Evolutionary conservation across 2,113 vertebrate genomes (phyloP).

Genomic region (Odontophorus gujanensis): DNA sequence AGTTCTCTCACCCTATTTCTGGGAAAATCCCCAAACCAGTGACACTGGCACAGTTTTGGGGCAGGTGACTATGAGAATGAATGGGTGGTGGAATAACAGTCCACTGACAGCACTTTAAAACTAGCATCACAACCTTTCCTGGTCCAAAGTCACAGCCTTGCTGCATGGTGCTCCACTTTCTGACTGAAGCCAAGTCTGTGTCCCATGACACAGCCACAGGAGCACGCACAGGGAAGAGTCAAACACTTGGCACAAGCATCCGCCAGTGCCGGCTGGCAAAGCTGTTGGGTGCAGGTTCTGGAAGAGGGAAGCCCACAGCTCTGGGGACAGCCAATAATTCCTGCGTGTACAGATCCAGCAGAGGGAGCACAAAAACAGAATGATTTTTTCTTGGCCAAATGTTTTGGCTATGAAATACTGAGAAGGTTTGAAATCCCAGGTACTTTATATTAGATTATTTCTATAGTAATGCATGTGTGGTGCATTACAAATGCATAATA

Average conservation of each 20-base stretch:
- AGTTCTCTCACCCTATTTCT: background rate
- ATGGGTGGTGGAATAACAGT: background rate
- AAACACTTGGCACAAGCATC: accelerated
- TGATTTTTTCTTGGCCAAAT: background rate
- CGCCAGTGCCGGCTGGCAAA: accelerated
- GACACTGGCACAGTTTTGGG: background rate
- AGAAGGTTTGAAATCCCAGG: background rate
- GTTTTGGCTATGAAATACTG: background rate
- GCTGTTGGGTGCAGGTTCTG: accelerated
- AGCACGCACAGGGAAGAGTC: accelerated
- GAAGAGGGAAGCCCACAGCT: accelerated
- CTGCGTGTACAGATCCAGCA: background rate
- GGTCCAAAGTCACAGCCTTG: accelerated
- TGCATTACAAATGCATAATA: accelerated
- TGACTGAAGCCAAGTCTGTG: accelerated
- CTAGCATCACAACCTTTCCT: background rate
- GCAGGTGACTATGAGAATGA: accelerated
- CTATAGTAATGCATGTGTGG: accelerated
- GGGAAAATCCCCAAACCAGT: background rate
- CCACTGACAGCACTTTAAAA: background rate
- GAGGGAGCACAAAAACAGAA: conserved; percentile 8
- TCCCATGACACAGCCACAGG: accelerated
- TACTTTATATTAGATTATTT: background rate
- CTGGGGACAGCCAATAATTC: accelerated
- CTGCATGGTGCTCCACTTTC: accelerated